phyloP scores from a whole-genome alignment of 2,113 vertebrate genomes.

The Tonatia bakeri region DNA sequence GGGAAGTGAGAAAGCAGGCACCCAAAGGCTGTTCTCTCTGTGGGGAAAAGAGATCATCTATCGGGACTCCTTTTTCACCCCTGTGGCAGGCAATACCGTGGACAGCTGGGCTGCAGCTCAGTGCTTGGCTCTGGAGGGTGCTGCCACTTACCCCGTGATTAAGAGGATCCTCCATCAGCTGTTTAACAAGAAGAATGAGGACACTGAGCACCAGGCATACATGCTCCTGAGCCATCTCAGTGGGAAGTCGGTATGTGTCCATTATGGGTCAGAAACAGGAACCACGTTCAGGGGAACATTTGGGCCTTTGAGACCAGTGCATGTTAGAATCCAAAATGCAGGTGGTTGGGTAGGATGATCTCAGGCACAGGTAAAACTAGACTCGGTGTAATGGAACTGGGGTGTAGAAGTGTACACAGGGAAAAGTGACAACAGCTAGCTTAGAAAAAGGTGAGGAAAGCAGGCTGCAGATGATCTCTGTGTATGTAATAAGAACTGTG shows the following conservation, averaged over 20 bases:
- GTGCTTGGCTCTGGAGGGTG: conserved; percentile 81
- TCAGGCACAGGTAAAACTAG: background rate
- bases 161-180: conserved; percentile 81
- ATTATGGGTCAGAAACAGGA: background rate
- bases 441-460: background rate
- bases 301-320: background rate
- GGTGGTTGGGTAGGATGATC: background rate
- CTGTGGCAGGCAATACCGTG: conserved; percentile 69
- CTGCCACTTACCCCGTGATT: conserved; percentile 73
- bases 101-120: conserved; percentile 86
- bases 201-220: conserved; percentile 74
- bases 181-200: conserved; percentile 69
- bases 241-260: conserved; percentile 77
- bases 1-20: background rate
- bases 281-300: background rate
- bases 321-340: background rate
- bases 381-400: background rate
- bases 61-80: background rate
- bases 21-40: background rate
- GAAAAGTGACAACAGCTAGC: background rate
- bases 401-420: background rate
- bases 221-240: conserved; percentile 78
- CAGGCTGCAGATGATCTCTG: background rate
- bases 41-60: background rate
- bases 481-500: background rate